Conservation (phyloP, 1,140 invertebrate genomes). For the Holcopasites calliopsidis region DNA sequence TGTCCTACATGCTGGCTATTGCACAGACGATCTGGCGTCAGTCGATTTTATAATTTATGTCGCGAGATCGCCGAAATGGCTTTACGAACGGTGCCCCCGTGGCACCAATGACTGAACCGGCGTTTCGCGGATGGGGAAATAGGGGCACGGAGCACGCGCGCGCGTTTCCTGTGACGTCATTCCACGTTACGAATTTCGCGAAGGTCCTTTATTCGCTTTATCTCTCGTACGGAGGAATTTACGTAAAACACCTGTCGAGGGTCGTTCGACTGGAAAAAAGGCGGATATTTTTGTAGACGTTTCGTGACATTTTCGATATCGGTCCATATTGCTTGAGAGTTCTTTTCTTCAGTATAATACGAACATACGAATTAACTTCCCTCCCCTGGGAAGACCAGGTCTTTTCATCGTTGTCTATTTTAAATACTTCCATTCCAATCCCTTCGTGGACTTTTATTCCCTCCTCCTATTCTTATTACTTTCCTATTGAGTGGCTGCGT, state of each 20-base stretch:
- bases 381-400: too few relatives aligned
- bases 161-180: constrained; percentile 26
- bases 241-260: not conserved
- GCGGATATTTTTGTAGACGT: too few relatives aligned
- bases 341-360: not conserved
- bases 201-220: not conserved
- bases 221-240: not conserved
- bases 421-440: too few relatives aligned
- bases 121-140: constrained; percentile 23
- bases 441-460: too few relatives aligned
- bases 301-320: not conserved
- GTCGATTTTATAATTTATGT: constrained; percentile 40
- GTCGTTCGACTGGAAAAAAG: not conserved
- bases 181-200: constrained; percentile 3
- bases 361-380: too few relatives aligned
- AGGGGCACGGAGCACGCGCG: constrained; percentile 5
- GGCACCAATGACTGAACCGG: constrained; percentile 22
- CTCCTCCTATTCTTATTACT: too few relatives aligned
- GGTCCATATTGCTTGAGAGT: too few relatives aligned
- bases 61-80: constrained; percentile 24
- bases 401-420: too few relatives aligned
- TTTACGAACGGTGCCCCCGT: constrained; percentile 19
- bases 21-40: constrained; percentile 35
- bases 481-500: too few relatives aligned
- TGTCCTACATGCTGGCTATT: constrained; percentile 11